A percentile compares a stretch with the other conserved stretches of the same genome.
phyloP scores from a whole-genome alignment of 2,888 invertebrate species.

The Morpho deidamia region DNA sequence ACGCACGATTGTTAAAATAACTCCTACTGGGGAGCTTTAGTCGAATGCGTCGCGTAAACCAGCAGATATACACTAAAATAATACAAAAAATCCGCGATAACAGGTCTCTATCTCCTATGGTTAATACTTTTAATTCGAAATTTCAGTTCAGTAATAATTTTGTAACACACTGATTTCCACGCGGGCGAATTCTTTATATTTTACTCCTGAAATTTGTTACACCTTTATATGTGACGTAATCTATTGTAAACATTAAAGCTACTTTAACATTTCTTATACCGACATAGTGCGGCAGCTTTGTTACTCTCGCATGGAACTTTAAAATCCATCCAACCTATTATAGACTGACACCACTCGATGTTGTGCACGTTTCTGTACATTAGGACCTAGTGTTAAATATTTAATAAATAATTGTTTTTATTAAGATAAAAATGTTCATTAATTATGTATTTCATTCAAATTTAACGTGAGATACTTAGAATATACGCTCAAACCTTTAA shows the following conservation, averaged over 20 bases:
- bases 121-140: too few species aligned
- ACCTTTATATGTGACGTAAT: slow-evolving; percentile 1
- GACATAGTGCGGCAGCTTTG: slow-evolving; percentile 35
- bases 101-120: too few species aligned
- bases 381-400: slow-evolving; percentile 56
- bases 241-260: slow-evolving; percentile 5
- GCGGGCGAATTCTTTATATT: too few species aligned
- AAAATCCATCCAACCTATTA: slow-evolving; percentile 74
- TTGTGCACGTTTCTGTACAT: slow-evolving; percentile 71
- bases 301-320: slow-evolving; percentile 36
- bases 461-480: not conserved
- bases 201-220: too few species aligned
- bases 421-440: not conserved
- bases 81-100: too few species aligned
- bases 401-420: slow-evolving; percentile 37
- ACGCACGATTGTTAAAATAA: too few species aligned
- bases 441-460: not conserved
- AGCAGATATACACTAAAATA: too few species aligned
- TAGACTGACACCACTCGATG: slow-evolving; percentile 76
- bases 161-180: too few species aligned
- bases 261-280: slow-evolving; percentile 18
- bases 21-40: too few species aligned
- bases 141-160: too few species aligned
- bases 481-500: too few species aligned
- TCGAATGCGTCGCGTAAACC: too few species aligned